Conservation (phyloP, 2,113 vertebrate species). For the Stigmatopora nigra region DNA sequence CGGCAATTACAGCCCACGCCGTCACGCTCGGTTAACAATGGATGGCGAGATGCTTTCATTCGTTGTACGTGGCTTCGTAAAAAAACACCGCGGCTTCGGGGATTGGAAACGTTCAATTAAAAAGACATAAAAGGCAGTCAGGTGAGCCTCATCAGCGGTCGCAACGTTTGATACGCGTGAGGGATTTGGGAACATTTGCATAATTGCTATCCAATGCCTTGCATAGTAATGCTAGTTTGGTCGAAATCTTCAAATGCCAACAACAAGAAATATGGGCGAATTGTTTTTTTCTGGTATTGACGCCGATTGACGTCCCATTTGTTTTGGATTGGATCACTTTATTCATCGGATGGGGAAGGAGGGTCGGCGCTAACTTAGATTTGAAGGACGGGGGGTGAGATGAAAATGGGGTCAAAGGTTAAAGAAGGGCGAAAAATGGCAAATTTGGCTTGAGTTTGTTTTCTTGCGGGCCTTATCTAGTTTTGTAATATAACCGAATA, state of each 20-base stretch:
- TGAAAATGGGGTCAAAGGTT: too few relatives aligned
- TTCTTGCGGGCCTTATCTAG: too few relatives aligned
- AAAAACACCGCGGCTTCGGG: background rate
- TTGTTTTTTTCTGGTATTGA: background rate
- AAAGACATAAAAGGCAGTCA: conserved; percentile 1
- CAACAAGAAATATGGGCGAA: too few relatives aligned
- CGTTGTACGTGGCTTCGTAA: background rate
- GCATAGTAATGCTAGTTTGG: background rate
- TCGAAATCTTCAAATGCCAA: background rate
- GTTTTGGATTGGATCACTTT: too few relatives aligned
- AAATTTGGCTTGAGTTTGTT: too few relatives aligned
- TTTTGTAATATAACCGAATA: too few relatives aligned
- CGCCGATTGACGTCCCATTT: too few relatives aligned
- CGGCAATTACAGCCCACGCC: background rate
- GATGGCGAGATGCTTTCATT: conserved; percentile 4
- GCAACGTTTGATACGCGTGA: background rate
- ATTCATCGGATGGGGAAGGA: too few relatives aligned
- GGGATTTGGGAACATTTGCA: background rate
- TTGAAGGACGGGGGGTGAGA: too few relatives aligned
- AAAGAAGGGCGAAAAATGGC: too few relatives aligned
- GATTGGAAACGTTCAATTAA: conserved; percentile 9
- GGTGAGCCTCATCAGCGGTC: conserved; percentile 3
- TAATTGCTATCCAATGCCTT: background rate
- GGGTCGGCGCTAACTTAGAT: too few relatives aligned
- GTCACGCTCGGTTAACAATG: background rate